These are phyloP conservation scores for Semicossyphus pulcher DNA, from an alignment of 2,113 vertebrate genomes.

Conservation along the genomic window DNA sequence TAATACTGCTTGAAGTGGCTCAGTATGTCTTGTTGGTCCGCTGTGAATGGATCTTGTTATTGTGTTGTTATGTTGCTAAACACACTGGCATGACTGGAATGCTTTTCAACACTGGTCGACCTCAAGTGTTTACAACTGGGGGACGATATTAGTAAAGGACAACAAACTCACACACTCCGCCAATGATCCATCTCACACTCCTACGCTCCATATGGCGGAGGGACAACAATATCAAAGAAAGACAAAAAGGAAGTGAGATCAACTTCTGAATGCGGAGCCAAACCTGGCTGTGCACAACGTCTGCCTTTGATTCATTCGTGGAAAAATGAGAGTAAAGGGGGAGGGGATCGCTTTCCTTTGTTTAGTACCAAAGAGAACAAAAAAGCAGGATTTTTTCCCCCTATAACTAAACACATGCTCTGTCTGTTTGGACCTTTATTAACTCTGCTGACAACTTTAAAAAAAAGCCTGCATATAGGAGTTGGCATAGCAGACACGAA, in stretches of 20 bases:
- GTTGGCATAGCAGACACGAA: constrained; percentile 15
- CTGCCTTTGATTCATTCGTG: constrained; percentile 54
- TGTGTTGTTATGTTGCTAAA: constrained; percentile 61
- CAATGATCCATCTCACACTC: neutral
- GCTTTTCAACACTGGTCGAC: constrained; percentile 47
- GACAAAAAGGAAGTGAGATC: neutral
- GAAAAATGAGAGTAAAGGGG: neutral
- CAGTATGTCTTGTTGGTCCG: constrained; percentile 27
- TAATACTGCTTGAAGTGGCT: constrained; percentile 58
- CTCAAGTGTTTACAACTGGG: constrained; percentile 41
- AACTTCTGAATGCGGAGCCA: neutral
- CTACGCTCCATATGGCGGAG: neutral
- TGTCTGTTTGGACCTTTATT: constrained; percentile 37
- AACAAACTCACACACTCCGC: constrained; percentile 12
- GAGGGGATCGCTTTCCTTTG: constrained; percentile 13
- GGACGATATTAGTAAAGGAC: constrained; percentile 13
- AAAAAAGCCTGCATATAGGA: constrained; percentile 11
- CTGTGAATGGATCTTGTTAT: constrained; percentile 50
- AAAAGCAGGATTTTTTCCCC: neutral
- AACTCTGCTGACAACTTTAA: constrained; percentile 27
- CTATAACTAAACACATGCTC: constrained; percentile 17
- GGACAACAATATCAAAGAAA: neutral
- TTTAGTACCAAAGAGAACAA: constrained; percentile 19
- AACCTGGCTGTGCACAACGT: neutral
- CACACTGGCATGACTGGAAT: constrained; percentile 64